Base-by-base conservation (phyloP, 92 coral and sea anemone genomes). In the Zoanthus sansibaricus region DNA sequence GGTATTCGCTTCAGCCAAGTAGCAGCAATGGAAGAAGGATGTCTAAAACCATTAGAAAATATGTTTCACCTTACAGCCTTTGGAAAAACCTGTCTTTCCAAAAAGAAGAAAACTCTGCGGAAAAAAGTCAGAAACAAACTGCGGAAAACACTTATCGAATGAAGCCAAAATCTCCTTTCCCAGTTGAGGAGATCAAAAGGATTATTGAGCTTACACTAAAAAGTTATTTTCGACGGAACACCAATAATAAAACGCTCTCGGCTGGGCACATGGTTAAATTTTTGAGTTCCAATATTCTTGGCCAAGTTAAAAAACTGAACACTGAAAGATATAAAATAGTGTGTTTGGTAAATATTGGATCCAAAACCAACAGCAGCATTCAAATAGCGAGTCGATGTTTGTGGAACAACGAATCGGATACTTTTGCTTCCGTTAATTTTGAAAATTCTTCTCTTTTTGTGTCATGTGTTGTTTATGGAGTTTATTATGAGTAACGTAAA, bases 101-200 rank as follows among this genome's bases (percentile, higher is more conserved):
- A 45, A 80, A 66, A 56, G 75, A 47, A 66, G 75, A 64, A 80
- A 64, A 3, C 5, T n/a, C 85, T 8, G 75, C 51, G 13, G 85
- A 46, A 5, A 10, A 62, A 44, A 64, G 44, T 46, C 58, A 47
- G 20, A 18, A 37, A 11, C 88, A 30, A 17, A 20, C 15, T 1
- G 47, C 44, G 33, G 98, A 94, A 88, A 96, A 96, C 87, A 96
- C 98, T 9, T 96, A 93, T 83, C 94, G 94, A n/a, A 95, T 84
- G 75, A 94, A 91, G 64, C 98, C 98, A 0, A 94, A 90, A 77
- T n/a, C 72, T 31, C 52, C 16, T 49, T 92, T 94, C 80, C 98
- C 98, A 56, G 92, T 83, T 45, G 49, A 75, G 33, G 92, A 94
- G 75, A 97, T 91, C 45, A 91, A 90, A 52, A 85, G 84, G 75